phyloP scores from a whole-genome alignment of 2,888 invertebrate species.

The Drosophila paracracens region DNA sequence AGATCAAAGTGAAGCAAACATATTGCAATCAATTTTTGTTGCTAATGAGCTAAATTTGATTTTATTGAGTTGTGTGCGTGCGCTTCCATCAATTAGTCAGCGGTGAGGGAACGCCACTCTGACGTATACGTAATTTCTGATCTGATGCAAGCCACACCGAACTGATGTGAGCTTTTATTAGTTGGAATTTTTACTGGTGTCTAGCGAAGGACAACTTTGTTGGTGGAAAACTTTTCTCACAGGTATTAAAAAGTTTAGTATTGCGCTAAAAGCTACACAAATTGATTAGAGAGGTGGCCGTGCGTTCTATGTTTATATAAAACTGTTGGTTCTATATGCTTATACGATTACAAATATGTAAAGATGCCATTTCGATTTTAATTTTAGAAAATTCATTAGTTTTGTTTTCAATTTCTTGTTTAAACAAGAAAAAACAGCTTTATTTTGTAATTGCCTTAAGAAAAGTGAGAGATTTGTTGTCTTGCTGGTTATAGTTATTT shows the following conservation, averaged over 20 bases:
- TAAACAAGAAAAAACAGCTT: neutral
- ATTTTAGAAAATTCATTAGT: neutral
- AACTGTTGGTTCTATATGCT: neutral
- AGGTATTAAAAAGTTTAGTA: neutral
- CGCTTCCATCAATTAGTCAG: conserved; percentile 32
- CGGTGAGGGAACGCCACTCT: conserved; percentile 4
- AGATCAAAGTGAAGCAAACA: conserved; percentile 66
- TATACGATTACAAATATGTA: neutral
- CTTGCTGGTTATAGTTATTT: neutral
- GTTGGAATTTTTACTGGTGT: neutral
- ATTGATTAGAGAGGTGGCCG: neutral
- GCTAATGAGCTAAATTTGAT: conserved; percentile 78
- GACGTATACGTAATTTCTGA: conserved; percentile 49
- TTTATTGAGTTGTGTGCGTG: conserved; percentile 71
- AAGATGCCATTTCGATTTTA: neutral
- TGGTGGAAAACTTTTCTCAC: neutral
- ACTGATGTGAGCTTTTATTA: conserved; percentile 14
- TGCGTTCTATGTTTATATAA: neutral
- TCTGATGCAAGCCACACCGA: conserved; percentile 29
- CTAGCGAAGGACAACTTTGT: neutral
- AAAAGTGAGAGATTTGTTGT: neutral
- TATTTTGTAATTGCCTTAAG: neutral
- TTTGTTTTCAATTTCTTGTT: neutral
- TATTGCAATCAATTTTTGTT: conserved; percentile 77
- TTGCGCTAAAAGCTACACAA: neutral